Evolutionary conservation across 2,888 invertebrate genomes (phyloP), one percentile per base, ranked within the genome.

Genomic region (Hypercompe scribonia): DNA sequence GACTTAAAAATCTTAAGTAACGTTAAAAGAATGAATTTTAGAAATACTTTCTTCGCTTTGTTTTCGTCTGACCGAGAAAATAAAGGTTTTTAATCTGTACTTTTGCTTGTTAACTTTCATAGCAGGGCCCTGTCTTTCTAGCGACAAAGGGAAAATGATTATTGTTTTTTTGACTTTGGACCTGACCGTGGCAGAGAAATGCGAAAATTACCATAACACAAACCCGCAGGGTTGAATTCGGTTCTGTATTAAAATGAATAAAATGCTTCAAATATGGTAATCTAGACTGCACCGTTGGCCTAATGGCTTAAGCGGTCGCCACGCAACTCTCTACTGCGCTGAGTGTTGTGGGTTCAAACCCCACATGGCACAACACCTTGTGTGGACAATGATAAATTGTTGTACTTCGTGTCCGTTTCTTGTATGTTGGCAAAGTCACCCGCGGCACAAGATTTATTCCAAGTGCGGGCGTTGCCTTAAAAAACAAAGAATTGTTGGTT

Each of bases 51-150:
- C 24, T 70, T 74, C 21, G 46, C 46, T 73, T 63, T 66, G 50
- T 76, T 72, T 83, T 78, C 68, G 66, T 63, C 71, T 72, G 42
- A 46, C 63, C 36, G 65, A 54, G 39, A 66, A 84, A 76, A 54
- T 28, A 73, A 73, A 78, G 34, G 65, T 31, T 65, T 64, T 36
- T 66, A 36, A 28, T 72, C 46, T 50, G 13, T 28, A 64, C 54
- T 36, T 64, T 72, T 50, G 67, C 63, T 72, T 68, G 68, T 64
- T n/a, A 36, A 72, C 64, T 72, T 24, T 13, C 68, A 50, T 63
- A 8, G 50, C 50, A 24, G n/a, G n/a, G n/a, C 24, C 24, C 50
- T 54, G 24, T 36, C 36, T 50, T 21, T 28, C 2, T 7, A 31
- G 4, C 4, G 31, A 42, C n/a, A 24, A 46, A 63, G 34, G 34